Evolutionary conservation across 2,797 vertebrate genomes (phyloP), one percentile per base, ranked within the genome.

Genomic region (Cuculus canorus): DNA sequence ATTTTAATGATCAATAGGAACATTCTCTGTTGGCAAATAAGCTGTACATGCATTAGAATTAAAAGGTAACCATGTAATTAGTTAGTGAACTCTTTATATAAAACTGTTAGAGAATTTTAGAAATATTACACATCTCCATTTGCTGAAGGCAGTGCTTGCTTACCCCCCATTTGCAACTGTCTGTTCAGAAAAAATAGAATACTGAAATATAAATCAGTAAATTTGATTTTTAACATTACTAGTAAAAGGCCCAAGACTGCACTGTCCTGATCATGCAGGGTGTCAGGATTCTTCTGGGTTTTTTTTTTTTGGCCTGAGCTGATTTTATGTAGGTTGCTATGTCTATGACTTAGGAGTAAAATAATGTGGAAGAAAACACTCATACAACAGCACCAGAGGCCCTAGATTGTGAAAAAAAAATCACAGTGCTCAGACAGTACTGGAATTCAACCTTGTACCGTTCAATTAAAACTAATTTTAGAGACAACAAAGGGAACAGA

Each of bases 51-150:
- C 33, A 33, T n/a, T 48, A 70, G 25, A 52, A 66, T 81, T 61
- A 45, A 5, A 50, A 52, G 9, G n/a, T 35, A 65, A 56, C 9
- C 0, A 0, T 57, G 12, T 23, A 56, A 68, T 41, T 77, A 82
- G 53, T 53, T 39, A 35, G 35, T 17, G 24, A 77, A 50, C 13
- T 52, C 53, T 72, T 54, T 59, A 37, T 32, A 41, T 13, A 41
- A 47, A 88, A 61, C 22, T 21, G 5, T 13, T 50, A 33, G 39
- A 56, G 33, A 69, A 63, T 52, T 72, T 61, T 61, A 52, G 48
- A 71, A 45, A 71, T 0, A 0, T 37, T 57, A 7, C 0, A 0
- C 30, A 27, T 45, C 17, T 21, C 13, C 13, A 30, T 32, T 41
- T 35, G 30, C 61, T 41, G 19, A 68, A 66, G 22, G 25, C 5